Percentiles rank a stretch among this genome's conserved stretches.
These are phyloP conservation scores for Todiramphus chloris DNA, from an alignment of 2,113 vertebrate genomes.

Conservation along the genomic window DNA sequence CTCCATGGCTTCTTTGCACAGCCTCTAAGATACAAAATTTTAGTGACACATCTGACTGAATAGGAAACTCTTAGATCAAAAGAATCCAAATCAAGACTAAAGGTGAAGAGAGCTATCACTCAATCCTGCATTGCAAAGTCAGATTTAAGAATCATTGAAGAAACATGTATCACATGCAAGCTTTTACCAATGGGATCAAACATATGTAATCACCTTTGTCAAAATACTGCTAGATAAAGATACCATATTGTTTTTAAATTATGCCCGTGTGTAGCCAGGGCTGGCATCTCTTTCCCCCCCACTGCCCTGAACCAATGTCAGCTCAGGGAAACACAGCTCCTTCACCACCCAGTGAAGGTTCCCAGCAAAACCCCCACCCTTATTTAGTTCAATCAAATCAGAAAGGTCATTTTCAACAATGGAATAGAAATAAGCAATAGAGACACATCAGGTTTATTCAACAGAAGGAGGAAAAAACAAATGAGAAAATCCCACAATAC, in stretches of 20 bases:
- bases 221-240: background rate
- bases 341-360: background rate
- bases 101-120: background rate
- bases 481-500: background rate
- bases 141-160: background rate
- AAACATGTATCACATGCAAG: background rate
- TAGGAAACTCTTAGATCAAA: background rate
- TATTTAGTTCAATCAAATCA: background rate
- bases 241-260: background rate
- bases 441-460: background rate
- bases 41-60: background rate
- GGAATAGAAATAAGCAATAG: background rate
- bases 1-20: background rate
- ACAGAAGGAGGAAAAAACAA: background rate
- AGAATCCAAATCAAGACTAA: background rate
- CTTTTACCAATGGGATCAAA: background rate
- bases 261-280: background rate
- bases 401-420: background rate
- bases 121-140: background rate
- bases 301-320: fast-evolving
- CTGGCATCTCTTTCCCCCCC: background rate
- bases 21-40: background rate
- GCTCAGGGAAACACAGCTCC: background rate
- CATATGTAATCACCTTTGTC: background rate
- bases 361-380: background rate